phyloP scores from a whole-genome alignment of 2,797 vertebrate genomes.

The Moxostoma hubbsi region DNA sequence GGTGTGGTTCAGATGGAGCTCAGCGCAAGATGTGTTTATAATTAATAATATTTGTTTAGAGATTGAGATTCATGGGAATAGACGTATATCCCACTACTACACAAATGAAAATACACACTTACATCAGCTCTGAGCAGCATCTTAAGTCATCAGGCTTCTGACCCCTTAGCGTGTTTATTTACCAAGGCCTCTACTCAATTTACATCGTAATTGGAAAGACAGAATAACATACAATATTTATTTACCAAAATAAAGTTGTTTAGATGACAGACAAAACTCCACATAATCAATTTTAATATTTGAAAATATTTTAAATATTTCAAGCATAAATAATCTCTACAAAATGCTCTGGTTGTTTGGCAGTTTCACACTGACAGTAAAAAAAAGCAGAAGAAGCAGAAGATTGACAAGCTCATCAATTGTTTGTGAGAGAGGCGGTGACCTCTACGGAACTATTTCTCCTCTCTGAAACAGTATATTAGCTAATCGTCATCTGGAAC shows the following conservation, averaged over 20 bases:
- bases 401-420: too few relatives aligned
- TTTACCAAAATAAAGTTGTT: slow-evolving; percentile 54
- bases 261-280: slow-evolving; percentile 22
- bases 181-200: slow-evolving; percentile 15
- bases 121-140: slow-evolving; percentile 7
- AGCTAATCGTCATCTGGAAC: slow-evolving; percentile 1
- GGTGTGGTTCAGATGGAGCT: slow-evolving; percentile 33
- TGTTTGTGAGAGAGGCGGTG: slow-evolving; percentile 3
- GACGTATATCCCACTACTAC: slow-evolving; percentile 23
- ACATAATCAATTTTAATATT: slow-evolving; percentile 29
- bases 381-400: too few relatives aligned
- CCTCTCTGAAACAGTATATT: slow-evolving; percentile 5
- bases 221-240: slow-evolving; percentile 50
- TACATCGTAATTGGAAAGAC: slow-evolving; percentile 42
- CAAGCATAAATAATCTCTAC: neutral
- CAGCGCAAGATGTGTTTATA: slow-evolving; percentile 12
- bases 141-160: neutral
- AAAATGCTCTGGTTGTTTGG: neutral
- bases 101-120: slow-evolving; percentile 30
- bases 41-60: slow-evolving; percentile 28
- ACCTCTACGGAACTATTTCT: neutral
- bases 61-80: slow-evolving; percentile 43
- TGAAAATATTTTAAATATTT: neutral
- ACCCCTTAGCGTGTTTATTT: slow-evolving; percentile 36
- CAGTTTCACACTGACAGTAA: too few relatives aligned